Evolutionary conservation across 1,140 invertebrate species (phyloP).

Genomic region (Hetaerina americana): DNA sequence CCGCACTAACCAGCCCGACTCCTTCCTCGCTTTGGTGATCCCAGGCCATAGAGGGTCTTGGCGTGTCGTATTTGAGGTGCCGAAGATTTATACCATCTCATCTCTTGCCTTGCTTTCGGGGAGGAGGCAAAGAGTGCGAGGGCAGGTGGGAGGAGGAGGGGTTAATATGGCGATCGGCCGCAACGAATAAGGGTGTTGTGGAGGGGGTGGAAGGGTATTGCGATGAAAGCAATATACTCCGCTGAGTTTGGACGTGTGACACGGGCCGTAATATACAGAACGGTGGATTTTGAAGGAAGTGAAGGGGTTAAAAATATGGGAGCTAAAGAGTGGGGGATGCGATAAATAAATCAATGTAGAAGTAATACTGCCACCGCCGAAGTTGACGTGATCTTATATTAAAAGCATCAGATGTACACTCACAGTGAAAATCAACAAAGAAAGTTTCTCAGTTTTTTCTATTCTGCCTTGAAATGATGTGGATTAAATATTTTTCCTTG

Average conservation of each 20-base stretch:
- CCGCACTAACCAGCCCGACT: no score
- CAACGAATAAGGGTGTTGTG: no score
- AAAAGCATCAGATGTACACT: not conserved
- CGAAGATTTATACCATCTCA: not conserved
- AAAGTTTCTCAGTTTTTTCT: no score
- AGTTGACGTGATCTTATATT: not conserved
- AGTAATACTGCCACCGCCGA: no score
- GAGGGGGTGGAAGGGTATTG: not conserved
- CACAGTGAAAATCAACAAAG: no score
- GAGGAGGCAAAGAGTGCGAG: no score
- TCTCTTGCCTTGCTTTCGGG: not conserved
- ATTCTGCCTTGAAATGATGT: no score
- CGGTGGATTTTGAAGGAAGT: not conserved
- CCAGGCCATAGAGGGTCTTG: not conserved
- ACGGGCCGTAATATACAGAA: not conserved
- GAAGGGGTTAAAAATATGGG: not conserved
- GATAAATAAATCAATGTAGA: not conserved
- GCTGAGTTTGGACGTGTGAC: not conserved
- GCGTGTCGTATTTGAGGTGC: not conserved
- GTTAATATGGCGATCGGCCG: not conserved
- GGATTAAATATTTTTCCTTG: no score
- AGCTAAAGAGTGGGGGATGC: not conserved
- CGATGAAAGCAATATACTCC: not conserved
- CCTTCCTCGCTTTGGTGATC: not conserved
- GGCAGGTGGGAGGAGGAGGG: not conserved